These are phyloP conservation scores for Gonatopus flavifemur DNA, from an alignment of 1,140 invertebrate genomes.

Conservation along the genomic window DNA sequence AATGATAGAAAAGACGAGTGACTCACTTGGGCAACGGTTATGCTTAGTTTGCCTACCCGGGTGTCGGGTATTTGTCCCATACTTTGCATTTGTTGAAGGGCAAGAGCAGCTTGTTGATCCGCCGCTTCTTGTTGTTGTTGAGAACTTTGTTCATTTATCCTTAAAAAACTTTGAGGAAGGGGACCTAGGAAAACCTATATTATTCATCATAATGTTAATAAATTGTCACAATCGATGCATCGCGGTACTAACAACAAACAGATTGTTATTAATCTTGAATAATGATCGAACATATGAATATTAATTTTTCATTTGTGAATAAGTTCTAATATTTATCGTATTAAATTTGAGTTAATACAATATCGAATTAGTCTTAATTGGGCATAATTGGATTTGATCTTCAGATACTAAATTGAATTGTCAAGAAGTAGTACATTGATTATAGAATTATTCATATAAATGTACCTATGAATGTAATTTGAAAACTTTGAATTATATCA, in stretches of 20 bases:
- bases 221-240: neutral
- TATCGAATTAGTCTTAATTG: neutral
- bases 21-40: conserved; percentile 77
- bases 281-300: neutral
- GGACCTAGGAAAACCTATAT: conserved; percentile 79
- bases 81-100: conserved; percentile 69
- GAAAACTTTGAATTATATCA: neutral
- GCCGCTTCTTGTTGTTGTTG: conserved; percentile 71
- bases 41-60: conserved; percentile 72
- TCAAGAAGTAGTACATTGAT: no score
- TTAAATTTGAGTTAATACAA: no score
- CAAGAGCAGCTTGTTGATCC: conserved; percentile 79
- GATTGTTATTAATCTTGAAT: neutral
- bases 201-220: conserved; percentile 18
- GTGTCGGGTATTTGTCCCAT: conserved; percentile 61
- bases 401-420: no score
- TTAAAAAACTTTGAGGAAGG: conserved; percentile 79
- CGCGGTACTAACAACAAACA: neutral
- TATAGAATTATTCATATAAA: no score
- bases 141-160: conserved; percentile 60
- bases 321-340: no score
- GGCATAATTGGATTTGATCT: no score
- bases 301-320: neutral
- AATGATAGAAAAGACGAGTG: conserved; percentile 1
- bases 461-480: neutral